A percentile compares a stretch with the other conserved stretches of the same genome.
Evolutionary conservation across 2,113 vertebrate genomes (phyloP).

Genomic region (Odontophorus gujanensis): DNA sequence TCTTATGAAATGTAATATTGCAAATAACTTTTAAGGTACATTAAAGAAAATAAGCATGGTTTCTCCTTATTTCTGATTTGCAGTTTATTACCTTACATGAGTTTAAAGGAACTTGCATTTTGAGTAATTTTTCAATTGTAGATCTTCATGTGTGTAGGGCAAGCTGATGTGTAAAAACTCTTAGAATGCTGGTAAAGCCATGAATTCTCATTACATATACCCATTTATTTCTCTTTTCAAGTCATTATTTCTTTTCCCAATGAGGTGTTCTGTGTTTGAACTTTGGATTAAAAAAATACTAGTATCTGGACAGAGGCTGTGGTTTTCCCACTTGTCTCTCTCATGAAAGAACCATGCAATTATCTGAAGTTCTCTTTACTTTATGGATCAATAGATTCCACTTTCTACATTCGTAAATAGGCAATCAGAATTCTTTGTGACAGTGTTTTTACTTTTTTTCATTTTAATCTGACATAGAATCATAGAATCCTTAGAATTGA

Average conservation of each 20-base stretch:
- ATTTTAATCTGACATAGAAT: neutral
- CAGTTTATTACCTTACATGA: neutral
- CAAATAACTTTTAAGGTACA: neutral
- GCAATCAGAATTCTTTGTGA: neutral
- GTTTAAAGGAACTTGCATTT: neutral
- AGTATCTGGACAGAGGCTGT: neutral
- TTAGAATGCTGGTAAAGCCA: neutral
- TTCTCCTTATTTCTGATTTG: neutral
- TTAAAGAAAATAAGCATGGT: neutral
- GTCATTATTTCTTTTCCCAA: neutral
- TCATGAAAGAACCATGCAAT: neutral
- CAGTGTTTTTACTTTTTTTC: neutral
- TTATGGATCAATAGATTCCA: neutral
- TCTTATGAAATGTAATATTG: neutral
- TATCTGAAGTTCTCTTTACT: constrained; percentile 36
- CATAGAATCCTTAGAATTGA: no score
- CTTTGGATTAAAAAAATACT: neutral
- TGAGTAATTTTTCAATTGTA: neutral
- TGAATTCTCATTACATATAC: neutral
- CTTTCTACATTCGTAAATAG: neutral
- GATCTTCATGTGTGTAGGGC: neutral
- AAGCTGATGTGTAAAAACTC: neutral
- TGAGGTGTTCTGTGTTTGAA: neutral
- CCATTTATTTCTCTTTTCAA: neutral
- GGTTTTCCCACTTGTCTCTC: neutral